Percentiles rank a stretch among this genome's conserved stretches.
phyloP scores from a whole-genome alignment of 2,113 vertebrate species.

The Myiozetetes cayanensis region DNA sequence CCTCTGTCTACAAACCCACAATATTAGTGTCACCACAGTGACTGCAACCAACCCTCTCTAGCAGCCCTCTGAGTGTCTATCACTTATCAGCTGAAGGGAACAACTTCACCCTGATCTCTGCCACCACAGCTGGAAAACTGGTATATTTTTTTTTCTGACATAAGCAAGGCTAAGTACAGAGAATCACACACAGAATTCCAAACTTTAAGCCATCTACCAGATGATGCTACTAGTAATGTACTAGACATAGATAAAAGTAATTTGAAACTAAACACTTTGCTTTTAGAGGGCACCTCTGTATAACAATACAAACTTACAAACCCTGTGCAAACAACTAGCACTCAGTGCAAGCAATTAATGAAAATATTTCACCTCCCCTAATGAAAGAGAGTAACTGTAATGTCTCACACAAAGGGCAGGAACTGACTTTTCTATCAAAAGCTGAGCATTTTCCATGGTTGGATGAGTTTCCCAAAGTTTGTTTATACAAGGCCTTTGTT shows the following conservation, averaged over 20 bases:
- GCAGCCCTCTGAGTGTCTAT: not conserved
- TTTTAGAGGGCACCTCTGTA: not conserved
- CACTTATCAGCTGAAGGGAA: not conserved
- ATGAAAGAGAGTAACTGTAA: not conserved
- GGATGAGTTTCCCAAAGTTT: not conserved
- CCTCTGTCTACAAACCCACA: not conserved
- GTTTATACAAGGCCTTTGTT: not conserved
- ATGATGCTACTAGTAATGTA: not conserved
- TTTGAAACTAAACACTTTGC: not conserved
- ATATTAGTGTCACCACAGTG: not conserved
- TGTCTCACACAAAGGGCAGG: not conserved
- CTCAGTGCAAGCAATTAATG: not conserved
- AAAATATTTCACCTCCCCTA: not conserved
- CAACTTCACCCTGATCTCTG: not conserved
- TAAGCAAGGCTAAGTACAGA: not conserved
- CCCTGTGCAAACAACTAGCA: not conserved
- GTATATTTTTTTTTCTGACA: not conserved
- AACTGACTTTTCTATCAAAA: not conserved
- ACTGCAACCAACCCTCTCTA: not conserved
- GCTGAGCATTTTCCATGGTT: not conserved
- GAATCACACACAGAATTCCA: not conserved
- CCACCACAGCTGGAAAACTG: not conserved
- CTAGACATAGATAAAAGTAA: not conserved
- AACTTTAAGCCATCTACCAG: not conserved
- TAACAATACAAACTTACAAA: not conserved